Percentiles rank a stretch among this genome's conserved stretches.
Conservation (phyloP, 2,888 invertebrate species). For the Creontiades dilutus region DNA sequence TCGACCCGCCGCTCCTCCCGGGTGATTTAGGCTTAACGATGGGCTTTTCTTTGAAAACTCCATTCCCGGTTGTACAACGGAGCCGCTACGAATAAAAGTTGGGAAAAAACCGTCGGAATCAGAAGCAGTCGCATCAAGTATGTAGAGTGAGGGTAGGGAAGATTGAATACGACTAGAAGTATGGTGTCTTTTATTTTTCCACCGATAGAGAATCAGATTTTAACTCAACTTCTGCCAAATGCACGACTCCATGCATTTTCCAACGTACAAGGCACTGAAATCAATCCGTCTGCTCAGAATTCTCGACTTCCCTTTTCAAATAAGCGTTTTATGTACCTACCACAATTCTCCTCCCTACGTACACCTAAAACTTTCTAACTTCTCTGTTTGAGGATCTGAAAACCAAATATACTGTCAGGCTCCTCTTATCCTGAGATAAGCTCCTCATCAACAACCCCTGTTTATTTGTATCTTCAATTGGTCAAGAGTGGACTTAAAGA, state of each 20-base stretch:
- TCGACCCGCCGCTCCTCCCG: not conserved
- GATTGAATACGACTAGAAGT: not conserved
- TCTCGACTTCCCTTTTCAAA: no score
- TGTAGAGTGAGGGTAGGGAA: not conserved
- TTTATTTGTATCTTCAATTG: no score
- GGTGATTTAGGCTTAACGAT: conserved; percentile 14
- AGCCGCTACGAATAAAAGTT: not conserved
- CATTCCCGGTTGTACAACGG: not conserved
- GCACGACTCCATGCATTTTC: not conserved
- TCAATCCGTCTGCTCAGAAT: no score
- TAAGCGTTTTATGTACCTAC: no score
- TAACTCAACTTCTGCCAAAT: not conserved
- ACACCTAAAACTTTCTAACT: no score
- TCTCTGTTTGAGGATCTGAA: no score
- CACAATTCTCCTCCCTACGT: no score
- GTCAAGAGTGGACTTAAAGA: no score
- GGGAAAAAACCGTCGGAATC: not conserved
- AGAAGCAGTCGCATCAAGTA: conserved; percentile 31
- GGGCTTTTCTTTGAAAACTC: conserved; percentile 3
- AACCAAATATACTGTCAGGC: no score
- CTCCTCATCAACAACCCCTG: no score
- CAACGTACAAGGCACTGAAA: not conserved
- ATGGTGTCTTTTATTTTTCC: not conserved
- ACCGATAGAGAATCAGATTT: not conserved
- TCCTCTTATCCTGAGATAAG: no score